These are phyloP conservation scores for Thaumatotibia leucotreta DNA, from an alignment of 1,140 invertebrate species.

Conservation along the genomic window DNA sequence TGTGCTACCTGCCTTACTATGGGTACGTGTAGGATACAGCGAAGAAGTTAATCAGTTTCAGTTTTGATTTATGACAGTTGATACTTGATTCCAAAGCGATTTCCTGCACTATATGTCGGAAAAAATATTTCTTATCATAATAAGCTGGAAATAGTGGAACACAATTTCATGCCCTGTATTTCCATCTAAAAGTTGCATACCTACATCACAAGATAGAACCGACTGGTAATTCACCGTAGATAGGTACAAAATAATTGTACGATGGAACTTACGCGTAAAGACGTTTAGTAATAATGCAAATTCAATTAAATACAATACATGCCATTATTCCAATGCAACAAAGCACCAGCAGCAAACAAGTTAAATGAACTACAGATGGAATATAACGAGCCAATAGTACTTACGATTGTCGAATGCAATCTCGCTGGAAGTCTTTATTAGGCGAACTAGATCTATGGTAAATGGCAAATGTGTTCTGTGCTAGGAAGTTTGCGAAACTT, in stretches of 20 bases:
- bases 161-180: not conserved
- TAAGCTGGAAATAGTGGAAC: not conserved
- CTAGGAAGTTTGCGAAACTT: conserved; percentile 58
- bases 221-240: not conserved
- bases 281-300: not conserved
- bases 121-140: not conserved
- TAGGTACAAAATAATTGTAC: not conserved
- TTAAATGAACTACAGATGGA: conserved; percentile 31
- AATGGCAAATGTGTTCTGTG: conserved; percentile 54
- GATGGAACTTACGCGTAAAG: not conserved
- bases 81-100: no score
- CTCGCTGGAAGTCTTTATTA: conserved; percentile 43
- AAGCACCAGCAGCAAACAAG: not conserved
- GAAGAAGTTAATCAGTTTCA: no score
- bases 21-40: no score
- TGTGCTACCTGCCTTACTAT: no score
- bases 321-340: not conserved
- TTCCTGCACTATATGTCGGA: no score
- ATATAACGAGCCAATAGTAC: conserved; percentile 33
- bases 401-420: conserved; percentile 34
- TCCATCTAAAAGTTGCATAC: not conserved
- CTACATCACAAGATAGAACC: conserved; percentile 1
- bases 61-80: no score
- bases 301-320: not conserved
- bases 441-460: conserved; percentile 47